Percentiles rank a stretch among this genome's conserved stretches.
phyloP scores from a whole-genome alignment of 2,888 invertebrate species.

The Spilosoma lubricipeda region DNA sequence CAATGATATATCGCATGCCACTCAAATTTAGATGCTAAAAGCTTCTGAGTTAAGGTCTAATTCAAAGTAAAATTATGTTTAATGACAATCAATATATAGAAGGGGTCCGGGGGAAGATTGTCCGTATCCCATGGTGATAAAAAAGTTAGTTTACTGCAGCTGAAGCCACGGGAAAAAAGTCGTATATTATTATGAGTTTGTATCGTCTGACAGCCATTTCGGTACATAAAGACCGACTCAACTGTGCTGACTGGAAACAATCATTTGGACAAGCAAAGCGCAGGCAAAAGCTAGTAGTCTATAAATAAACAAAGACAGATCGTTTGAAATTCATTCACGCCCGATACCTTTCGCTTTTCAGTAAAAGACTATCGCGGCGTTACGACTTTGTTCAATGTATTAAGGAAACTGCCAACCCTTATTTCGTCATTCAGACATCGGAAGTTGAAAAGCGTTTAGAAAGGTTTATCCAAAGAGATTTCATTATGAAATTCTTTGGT shows the following conservation, averaged over 20 bases:
- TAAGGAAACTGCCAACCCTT: slow-evolving; percentile 54
- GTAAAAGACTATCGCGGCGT: slow-evolving; percentile 18
- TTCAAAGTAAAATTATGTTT: too few species aligned
- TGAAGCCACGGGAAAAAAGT: too few species aligned
- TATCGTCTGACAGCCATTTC: too few species aligned
- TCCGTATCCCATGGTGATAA: too few species aligned
- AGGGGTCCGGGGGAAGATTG: too few species aligned
- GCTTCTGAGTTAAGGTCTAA: background rate
- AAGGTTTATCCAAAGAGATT: slow-evolving; percentile 57
- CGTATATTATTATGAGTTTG: too few species aligned
- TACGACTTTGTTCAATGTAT: slow-evolving; percentile 38
- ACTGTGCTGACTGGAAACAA: too few species aligned
- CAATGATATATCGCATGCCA: too few species aligned
- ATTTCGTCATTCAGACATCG: slow-evolving; percentile 54
- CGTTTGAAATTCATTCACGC: slow-evolving; percentile 9
- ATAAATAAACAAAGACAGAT: background rate
- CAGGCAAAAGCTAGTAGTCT: background rate
- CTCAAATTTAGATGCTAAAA: background rate
- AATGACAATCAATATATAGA: too few species aligned
- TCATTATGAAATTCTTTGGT: slow-evolving; percentile 63
- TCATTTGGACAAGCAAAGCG: background rate
- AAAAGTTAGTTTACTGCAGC: too few species aligned
- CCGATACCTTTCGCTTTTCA: slow-evolving; percentile 4
- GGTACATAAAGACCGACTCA: too few species aligned
- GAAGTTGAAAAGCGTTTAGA: slow-evolving; percentile 57